Evolutionary conservation across 2,888 invertebrate genomes (phyloP), one percentile per base, ranked within the genome.

Genomic region (Halocaridina rubra): DNA sequence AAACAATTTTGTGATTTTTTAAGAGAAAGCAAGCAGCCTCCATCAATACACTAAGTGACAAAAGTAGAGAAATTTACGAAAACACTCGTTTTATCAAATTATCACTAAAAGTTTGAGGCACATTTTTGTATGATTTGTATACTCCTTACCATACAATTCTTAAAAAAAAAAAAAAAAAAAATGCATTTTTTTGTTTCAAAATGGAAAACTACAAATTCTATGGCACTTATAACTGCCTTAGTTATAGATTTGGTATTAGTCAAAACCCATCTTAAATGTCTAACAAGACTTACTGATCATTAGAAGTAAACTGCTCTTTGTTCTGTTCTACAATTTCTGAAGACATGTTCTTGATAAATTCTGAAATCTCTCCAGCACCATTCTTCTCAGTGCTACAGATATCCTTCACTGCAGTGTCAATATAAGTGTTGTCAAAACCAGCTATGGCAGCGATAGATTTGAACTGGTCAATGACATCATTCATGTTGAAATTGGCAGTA

Each of bases 351-450:
- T 82, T 84, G 39, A 84, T 71, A 39, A 78, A 84, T 46, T 84
- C 82, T 8, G 67, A 30, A 46, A 84, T 77, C 46, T 72, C 82
- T 3, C 71, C 78, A n/a, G 32, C 27, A n/a, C 59, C 76, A 57
- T 81, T 81, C n/a, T 84, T 86, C 33, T 87, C 81, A 8, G 80
- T 76, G 67, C 80, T 86, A 57, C 80, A 88, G 32, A 88, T 86
- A 53, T 88, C 86, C 75, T 86, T 86, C 22, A 88, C 88, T 2
- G 88, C 88, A 16, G 84, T 72, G 57, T 86, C 88, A 57, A 88
- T 88, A 71, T 86, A 88, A 19, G 84, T 86, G 67, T 88, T 88
- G 74, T 86, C 88, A 71, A 88, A 88, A 27, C 88, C 88, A 5
- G 88, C 88, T 30, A 79, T 72, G 16, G 84, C 81, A 19, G 88